phyloP scores from a whole-genome alignment of 2,797 vertebrate genomes.

The Danionella dracula region DNA sequence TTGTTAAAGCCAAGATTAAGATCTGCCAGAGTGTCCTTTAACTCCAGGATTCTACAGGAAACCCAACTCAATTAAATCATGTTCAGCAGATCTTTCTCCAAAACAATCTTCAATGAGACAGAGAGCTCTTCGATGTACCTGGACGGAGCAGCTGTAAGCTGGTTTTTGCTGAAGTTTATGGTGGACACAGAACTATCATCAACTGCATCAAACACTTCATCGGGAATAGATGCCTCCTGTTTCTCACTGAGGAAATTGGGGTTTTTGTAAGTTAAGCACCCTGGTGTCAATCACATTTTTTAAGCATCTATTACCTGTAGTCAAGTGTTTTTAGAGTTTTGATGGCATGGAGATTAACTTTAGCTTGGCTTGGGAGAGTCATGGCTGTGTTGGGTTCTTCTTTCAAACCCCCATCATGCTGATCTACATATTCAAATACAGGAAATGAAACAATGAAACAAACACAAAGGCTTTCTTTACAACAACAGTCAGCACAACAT shows the following conservation, averaged over 20 bases:
- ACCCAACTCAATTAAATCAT: not conserved
- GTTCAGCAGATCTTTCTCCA: slow-evolving; percentile 1
- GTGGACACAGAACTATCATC: slow-evolving; percentile 59
- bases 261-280: not conserved
- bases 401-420: slow-evolving; percentile 48
- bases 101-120: no score
- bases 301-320: slow-evolving; percentile 72
- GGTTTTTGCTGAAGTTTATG: slow-evolving; percentile 90
- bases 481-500: no score
- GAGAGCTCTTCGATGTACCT: slow-evolving; percentile 65
- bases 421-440: slow-evolving; percentile 61
- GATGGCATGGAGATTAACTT: slow-evolving; percentile 76
- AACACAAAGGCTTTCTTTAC: no score
- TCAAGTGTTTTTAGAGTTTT: slow-evolving; percentile 76
- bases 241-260: slow-evolving; percentile 70
- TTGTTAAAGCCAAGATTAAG: slow-evolving; percentile 88
- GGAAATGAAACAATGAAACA: not conserved
- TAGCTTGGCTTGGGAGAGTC: slow-evolving; percentile 86
- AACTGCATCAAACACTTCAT: slow-evolving; percentile 77
- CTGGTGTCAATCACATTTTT: not conserved
- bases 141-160: slow-evolving; percentile 73
- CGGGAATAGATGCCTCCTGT: slow-evolving; percentile 73
- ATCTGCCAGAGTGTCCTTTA: slow-evolving; percentile 76
- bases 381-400: slow-evolving; percentile 73
- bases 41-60: slow-evolving; percentile 74